Evolutionary conservation across 2,113 vertebrate genomes (phyloP).

Genomic region (Dascyllus trimaculatus): DNA sequence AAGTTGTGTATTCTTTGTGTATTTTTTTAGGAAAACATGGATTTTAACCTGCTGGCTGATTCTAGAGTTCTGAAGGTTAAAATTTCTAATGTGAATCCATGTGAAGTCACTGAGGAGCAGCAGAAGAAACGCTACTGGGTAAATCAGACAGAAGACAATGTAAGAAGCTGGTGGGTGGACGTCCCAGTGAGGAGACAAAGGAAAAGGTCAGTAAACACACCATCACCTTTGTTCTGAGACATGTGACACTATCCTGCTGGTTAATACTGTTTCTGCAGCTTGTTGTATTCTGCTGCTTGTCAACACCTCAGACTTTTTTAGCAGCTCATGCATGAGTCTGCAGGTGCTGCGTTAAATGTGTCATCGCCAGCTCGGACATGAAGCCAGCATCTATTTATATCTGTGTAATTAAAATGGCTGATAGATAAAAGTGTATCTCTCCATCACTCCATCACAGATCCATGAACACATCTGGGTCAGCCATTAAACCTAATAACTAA

Average conservation of each 20-base stretch:
- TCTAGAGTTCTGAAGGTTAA: too few species aligned
- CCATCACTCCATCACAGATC: constrained; percentile 2
- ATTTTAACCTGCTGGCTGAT: too few species aligned
- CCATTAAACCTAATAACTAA: constrained; percentile 34
- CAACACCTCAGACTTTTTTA: constrained; percentile 69
- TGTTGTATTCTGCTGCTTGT: constrained; percentile 50
- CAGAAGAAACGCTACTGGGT: not conserved
- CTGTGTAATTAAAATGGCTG: constrained; percentile 36
- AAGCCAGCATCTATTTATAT: constrained; percentile 56
- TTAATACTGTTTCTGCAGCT: constrained; percentile 56
- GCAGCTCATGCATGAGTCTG: constrained; percentile 51
- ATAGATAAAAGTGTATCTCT: constrained; percentile 2
- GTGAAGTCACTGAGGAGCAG: not conserved
- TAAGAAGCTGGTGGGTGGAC: constrained; percentile 19
- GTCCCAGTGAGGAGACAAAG: not conserved
- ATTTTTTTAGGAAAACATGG: too few species aligned
- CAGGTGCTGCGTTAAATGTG: constrained; percentile 60
- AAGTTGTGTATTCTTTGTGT: too few species aligned
- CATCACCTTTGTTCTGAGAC: constrained; percentile 23
- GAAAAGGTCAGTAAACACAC: not conserved
- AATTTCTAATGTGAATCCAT: not conserved
- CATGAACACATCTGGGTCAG: constrained; percentile 62
- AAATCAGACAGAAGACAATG: constrained; percentile 20
- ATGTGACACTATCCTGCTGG: constrained; percentile 41
- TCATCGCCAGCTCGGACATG: constrained; percentile 32